phyloP scores from a whole-genome alignment of 2,113 vertebrate genomes.

The Lepus europaeus region DNA sequence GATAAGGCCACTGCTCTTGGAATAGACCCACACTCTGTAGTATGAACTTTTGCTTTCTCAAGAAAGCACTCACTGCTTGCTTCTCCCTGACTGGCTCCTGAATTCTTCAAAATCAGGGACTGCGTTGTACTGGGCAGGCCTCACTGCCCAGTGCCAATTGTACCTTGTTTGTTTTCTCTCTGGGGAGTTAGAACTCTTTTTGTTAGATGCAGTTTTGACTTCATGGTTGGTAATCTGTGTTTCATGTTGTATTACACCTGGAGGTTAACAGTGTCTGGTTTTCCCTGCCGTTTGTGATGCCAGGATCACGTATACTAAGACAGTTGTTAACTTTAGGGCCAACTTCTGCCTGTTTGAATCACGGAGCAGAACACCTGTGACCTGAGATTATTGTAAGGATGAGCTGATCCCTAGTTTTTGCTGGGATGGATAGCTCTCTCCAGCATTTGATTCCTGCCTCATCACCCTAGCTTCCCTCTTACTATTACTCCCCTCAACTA shows the following conservation, averaged over 20 bases:
- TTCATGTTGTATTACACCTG: background rate
- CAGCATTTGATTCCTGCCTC: accelerated
- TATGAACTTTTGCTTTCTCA: no score
- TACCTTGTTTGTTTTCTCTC: background rate
- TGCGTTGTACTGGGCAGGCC: no score
- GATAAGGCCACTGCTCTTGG: no score
- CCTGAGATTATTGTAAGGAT: background rate
- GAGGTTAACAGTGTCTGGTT: background rate
- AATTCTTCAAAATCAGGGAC: no score
- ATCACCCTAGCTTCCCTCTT: background rate
- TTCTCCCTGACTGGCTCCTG: no score
- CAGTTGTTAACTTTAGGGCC: background rate
- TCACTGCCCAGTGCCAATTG: no score
- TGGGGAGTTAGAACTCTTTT: background rate
- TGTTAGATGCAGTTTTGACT: background rate
- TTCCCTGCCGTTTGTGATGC: background rate
- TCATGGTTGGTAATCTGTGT: no score
- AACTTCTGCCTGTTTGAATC: background rate
- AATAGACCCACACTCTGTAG: no score
- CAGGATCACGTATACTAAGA: background rate
- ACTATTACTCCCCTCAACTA: background rate
- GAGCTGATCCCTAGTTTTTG: background rate
- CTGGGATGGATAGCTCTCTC: background rate
- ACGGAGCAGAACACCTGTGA: background rate
- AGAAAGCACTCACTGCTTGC: no score